These are phyloP conservation scores for Drosophila watanabei DNA, from an alignment of 1,140 invertebrate genomes.

Conservation along the genomic window DNA sequence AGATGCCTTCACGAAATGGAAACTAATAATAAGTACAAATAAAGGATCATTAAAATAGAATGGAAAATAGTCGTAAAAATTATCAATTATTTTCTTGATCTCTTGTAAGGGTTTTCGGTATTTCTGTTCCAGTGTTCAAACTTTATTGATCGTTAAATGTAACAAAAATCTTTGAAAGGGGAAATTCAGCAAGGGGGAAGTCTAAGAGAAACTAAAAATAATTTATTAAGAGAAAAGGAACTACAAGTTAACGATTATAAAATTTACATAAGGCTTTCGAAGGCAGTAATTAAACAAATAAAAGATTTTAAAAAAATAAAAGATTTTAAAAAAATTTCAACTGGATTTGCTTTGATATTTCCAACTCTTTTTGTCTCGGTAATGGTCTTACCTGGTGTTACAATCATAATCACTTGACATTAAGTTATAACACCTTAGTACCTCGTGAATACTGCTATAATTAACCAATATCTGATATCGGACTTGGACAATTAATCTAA, in stretches of 20 bases:
- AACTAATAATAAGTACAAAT: conserved; percentile 40
- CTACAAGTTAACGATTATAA: not conserved
- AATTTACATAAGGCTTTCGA: not conserved
- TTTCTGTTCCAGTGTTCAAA: not conserved
- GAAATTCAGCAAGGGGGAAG: not conserved
- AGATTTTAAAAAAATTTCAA: too few species aligned
- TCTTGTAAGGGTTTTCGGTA: not conserved
- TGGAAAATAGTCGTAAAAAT: conserved; percentile 3
- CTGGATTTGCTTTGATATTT: not conserved
- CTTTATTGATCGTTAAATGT: conserved; percentile 33
- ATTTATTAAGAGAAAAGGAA: not conserved
- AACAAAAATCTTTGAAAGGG: not conserved
- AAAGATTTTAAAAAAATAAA: too few species aligned
- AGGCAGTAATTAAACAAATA: too few species aligned
- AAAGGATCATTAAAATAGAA: conserved; percentile 34
- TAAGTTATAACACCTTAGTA: not conserved
- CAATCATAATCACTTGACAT: not conserved
- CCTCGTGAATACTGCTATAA: not conserved
- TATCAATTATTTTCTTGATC: conserved; percentile 5
- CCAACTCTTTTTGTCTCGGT: not conserved
- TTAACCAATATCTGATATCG: not conserved
- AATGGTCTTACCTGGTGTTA: not conserved
- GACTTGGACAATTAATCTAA: conserved; percentile 27
- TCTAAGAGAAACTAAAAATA: not conserved
- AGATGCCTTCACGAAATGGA: conserved; percentile 48